Conservation (phyloP, 2,888 invertebrate species). For the Harpalus rubripes region DNA sequence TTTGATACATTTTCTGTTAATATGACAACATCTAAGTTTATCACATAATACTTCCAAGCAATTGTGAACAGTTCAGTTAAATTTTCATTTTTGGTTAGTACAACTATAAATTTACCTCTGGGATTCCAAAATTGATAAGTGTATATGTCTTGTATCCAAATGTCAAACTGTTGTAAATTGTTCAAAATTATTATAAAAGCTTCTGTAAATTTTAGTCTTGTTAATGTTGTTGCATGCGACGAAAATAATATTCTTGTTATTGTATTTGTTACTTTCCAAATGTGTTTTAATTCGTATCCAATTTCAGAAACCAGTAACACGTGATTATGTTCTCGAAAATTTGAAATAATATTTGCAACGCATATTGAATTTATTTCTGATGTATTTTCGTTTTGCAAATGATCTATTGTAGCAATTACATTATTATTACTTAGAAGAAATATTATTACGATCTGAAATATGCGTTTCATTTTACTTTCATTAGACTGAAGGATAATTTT, state of each 20-base stretch:
- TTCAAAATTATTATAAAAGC: conserved; percentile 7
- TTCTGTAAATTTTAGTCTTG: neutral
- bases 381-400: neutral
- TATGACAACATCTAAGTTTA: conserved; percentile 28
- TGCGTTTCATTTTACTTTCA: neutral
- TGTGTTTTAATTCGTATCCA: neutral
- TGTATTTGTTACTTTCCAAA: conserved; percentile 12
- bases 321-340: neutral
- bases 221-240: neutral
- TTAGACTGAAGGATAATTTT: too few species aligned
- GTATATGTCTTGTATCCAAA: neutral
- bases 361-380: neutral
- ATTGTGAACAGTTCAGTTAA: conserved; percentile 28
- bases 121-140: conserved; percentile 39
- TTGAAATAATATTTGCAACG: neutral
- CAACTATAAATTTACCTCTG: conserved; percentile 33
- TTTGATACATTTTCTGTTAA: neutral
- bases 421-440: neutral
- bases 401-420: neutral
- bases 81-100: conserved; percentile 4
- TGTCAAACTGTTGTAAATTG: conserved; percentile 10
- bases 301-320: conserved; percentile 9
- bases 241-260: conserved; percentile 21
- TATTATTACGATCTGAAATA: too few species aligned
- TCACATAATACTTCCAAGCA: conserved; percentile 36